Conservation (phyloP, 2,888 invertebrate species). For the Drosophila neotestacea region DNA sequence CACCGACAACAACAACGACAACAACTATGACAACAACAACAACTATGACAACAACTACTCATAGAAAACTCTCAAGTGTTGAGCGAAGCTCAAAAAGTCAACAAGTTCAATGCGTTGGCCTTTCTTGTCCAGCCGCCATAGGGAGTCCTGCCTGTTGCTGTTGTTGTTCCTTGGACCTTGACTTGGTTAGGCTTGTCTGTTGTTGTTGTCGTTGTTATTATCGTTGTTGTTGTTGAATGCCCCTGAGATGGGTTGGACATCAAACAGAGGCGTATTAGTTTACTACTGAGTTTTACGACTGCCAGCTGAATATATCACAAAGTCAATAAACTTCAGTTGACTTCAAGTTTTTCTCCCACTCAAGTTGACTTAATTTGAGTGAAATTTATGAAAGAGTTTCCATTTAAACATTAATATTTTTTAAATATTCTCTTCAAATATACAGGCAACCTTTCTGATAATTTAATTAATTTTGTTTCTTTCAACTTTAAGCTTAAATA, state of each 20-base stretch:
- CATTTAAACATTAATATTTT: background rate
- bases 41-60: slow-evolving; percentile 42
- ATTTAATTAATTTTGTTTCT: background rate
- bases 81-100: slow-evolving; percentile 48
- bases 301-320: slow-evolving; percentile 21
- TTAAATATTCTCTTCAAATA: background rate
- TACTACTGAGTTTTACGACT: slow-evolving; percentile 12
- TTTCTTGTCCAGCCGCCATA: slow-evolving; percentile 39
- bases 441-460: background rate
- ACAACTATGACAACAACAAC: slow-evolving; percentile 27
- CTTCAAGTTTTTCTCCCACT: slow-evolving; percentile 27
- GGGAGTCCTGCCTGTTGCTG: slow-evolving; percentile 39
- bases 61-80: slow-evolving; percentile 45
- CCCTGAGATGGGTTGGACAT: slow-evolving; percentile 23
- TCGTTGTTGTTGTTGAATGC: slow-evolving; percentile 29
- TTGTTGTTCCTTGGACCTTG: slow-evolving; percentile 43
- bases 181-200: slow-evolving; percentile 45
- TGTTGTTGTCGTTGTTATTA: background rate
- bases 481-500: background rate
- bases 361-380: slow-evolving; percentile 9
- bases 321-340: slow-evolving; percentile 8
- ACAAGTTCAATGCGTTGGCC: slow-evolving; percentile 66
- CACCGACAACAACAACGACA: slow-evolving; percentile 25
- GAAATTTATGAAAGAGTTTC: background rate
- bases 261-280: slow-evolving; percentile 41